Evolutionary conservation across 2,113 vertebrate species (phyloP).

Genomic region (Anolis sagrei): DNA sequence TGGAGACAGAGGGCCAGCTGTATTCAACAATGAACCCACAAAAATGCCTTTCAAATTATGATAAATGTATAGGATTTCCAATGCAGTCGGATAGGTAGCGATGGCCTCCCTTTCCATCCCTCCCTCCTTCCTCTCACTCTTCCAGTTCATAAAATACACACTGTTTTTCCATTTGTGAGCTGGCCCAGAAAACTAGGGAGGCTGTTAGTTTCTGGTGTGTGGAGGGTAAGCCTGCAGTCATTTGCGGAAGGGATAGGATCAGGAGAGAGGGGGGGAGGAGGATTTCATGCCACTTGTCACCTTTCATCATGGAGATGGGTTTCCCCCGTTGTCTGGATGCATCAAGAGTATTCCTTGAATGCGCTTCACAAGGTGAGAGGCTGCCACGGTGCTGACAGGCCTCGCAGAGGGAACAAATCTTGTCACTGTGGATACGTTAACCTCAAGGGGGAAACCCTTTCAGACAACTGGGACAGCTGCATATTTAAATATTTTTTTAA

Average conservation of each 20-base stretch:
- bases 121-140: background rate
- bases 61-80: background rate
- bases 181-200: background rate
- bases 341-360: slow-evolving; percentile 35
- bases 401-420: slow-evolving; percentile 46
- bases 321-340: background rate
- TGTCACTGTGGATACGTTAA: background rate
- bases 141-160: background rate
- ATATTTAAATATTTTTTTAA: no score
- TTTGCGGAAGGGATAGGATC: background rate
- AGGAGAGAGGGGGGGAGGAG: background rate
- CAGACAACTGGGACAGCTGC: no score
- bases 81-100: background rate
- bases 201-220: slow-evolving; percentile 51
- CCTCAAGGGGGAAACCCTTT: background rate
- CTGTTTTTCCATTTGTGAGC: slow-evolving; percentile 14
- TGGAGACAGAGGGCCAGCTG: no score
- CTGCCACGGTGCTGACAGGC: slow-evolving; percentile 37
- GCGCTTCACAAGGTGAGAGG: slow-evolving; percentile 32
- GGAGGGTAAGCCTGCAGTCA: slow-evolving; percentile 45
- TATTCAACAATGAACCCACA: background rate
- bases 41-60: background rate
- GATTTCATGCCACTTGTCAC: slow-evolving; percentile 24
- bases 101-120: background rate
- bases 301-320: background rate